Evolutionary conservation across 2,113 vertebrate species (phyloP).

Genomic region (Seriola dumerili): DNA sequence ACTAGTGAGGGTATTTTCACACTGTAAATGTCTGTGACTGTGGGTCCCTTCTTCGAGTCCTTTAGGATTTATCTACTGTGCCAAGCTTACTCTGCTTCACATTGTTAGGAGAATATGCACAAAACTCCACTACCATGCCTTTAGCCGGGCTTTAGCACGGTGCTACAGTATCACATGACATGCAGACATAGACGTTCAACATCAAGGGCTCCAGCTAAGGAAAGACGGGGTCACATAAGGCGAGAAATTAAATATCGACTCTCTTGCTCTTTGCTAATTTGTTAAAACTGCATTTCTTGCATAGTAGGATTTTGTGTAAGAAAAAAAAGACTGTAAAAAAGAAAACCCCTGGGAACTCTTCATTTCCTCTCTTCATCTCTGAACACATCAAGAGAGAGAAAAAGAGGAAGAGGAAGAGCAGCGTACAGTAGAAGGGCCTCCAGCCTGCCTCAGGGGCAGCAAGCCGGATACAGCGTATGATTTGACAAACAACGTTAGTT

Average conservation of each 20-base stretch:
- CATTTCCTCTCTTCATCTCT: slow-evolving; percentile 48
- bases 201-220: slow-evolving; percentile 9
- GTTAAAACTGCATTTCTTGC: slow-evolving; percentile 37
- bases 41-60: slow-evolving; percentile 72
- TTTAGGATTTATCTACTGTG: slow-evolving; percentile 75
- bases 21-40: slow-evolving; percentile 80
- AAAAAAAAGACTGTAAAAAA: slow-evolving; percentile 36
- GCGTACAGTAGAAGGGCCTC: slow-evolving; percentile 71
- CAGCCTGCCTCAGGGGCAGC: slow-evolving; percentile 77
- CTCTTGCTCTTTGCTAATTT: slow-evolving; percentile 44
- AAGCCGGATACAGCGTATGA: slow-evolving; percentile 70
- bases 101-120: slow-evolving; percentile 73
- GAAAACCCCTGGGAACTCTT: slow-evolving; percentile 63
- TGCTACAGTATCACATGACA: slow-evolving; percentile 24
- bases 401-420: slow-evolving; percentile 54
- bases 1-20: slow-evolving; percentile 75
- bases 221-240: slow-evolving; percentile 13
- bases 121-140: slow-evolving; percentile 52
- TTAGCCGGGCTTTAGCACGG: slow-evolving; percentile 53
- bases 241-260: slow-evolving; percentile 46
- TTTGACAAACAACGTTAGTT: slow-evolving; percentile 81
- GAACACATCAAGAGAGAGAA: slow-evolving; percentile 48
- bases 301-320: slow-evolving; percentile 50
- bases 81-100: slow-evolving; percentile 63
- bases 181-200: slow-evolving; percentile 14